These are phyloP conservation scores for Turritopsis rubra DNA, from an alignment of 30 jellyfish, hydroid and myxozoan species.

Conservation along the genomic window DNA sequence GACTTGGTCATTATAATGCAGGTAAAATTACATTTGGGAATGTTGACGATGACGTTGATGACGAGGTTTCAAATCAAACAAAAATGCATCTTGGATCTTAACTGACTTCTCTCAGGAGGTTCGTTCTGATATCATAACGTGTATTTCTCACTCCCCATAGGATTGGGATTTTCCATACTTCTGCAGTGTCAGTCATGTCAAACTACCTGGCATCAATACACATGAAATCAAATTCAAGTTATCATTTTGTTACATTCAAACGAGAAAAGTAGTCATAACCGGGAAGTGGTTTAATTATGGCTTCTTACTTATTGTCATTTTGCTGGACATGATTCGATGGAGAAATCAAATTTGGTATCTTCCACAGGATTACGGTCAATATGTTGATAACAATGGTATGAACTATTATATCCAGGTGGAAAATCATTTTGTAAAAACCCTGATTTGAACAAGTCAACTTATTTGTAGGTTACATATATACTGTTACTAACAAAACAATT, in stretches of 20 bases:
- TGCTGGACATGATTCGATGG: slow-evolving; percentile 43
- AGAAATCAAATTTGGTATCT: slow-evolving; percentile 38
- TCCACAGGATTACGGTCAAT: slow-evolving; percentile 49
- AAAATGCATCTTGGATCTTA: too few relatives aligned
- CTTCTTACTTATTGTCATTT: slow-evolving; percentile 31
- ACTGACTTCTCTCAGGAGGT: too few relatives aligned
- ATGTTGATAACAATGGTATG: slow-evolving; percentile 36
- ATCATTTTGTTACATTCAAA: slow-evolving; percentile 22
- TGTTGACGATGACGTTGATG: too few relatives aligned
- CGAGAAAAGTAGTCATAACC: slow-evolving; percentile 23
- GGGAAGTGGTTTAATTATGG: slow-evolving; percentile 69
- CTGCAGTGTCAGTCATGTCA: slow-evolving; percentile 24
- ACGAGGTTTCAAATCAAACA: too few relatives aligned
- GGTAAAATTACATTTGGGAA: slow-evolving; percentile 9
- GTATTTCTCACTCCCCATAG: slow-evolving; percentile 4
- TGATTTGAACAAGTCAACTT: neutral
- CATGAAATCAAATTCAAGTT: slow-evolving; percentile 5
- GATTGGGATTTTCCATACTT: slow-evolving; percentile 67
- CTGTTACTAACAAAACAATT: slow-evolving; percentile 21
- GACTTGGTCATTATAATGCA: slow-evolving; percentile 48
- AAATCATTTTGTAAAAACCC: neutral
- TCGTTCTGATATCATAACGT: too few relatives aligned
- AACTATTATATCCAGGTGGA: neutral
- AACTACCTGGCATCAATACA: slow-evolving; percentile 43
- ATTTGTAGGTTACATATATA: slow-evolving; percentile 15